Conservation (phyloP, 2,113 vertebrate genomes). For the Corynorhinus townsendii region DNA sequence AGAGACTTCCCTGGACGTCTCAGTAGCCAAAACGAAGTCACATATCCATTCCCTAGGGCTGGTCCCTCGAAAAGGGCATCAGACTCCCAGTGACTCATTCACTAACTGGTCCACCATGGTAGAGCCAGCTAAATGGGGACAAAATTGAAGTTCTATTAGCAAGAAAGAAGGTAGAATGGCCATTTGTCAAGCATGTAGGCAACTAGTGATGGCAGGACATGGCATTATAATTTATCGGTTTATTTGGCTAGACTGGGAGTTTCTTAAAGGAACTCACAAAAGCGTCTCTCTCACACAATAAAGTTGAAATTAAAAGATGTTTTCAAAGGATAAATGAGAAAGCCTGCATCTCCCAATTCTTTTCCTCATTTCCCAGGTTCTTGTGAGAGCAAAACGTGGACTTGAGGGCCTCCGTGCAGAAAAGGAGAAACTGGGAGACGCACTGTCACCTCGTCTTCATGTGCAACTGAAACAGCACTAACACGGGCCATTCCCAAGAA, state of each 20-base stretch:
- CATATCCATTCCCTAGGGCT: no score
- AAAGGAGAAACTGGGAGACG: neutral
- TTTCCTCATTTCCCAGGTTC: neutral
- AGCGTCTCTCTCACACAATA: neutral
- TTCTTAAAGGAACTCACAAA: neutral
- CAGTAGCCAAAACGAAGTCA: neutral
- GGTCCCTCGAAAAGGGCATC: neutral
- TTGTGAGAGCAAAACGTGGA: neutral
- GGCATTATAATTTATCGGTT: neutral
- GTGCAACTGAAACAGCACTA: neutral
- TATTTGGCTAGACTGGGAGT: neutral
- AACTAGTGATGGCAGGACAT: neutral
- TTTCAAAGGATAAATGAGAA: slow-evolving; percentile 19
- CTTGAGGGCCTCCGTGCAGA: neutral
- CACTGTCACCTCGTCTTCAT: neutral
- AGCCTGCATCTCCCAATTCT: neutral
- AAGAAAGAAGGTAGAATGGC: neutral
- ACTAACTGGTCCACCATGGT: neutral
- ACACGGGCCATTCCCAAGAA: slow-evolving; percentile 12
- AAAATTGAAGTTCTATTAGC: neutral
- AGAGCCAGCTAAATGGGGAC: neutral
- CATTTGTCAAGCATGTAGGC: neutral
- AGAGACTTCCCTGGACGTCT: neutral
- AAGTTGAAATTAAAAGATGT: neutral
- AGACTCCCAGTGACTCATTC: neutral